phyloP scores from a whole-genome alignment of 2,797 vertebrate genomes.

The Crocodylus rhombifer region DNA sequence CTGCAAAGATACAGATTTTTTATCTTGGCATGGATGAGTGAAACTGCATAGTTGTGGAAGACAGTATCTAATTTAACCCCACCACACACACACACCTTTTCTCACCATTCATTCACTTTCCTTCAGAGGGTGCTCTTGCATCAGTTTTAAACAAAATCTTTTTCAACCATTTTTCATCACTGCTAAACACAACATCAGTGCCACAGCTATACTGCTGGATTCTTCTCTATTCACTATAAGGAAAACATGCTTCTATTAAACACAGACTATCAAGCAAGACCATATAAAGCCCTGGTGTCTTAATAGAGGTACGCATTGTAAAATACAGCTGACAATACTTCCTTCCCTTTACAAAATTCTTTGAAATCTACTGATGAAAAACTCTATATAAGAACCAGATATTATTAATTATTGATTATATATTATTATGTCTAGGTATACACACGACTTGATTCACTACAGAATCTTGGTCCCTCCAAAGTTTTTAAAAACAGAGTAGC shows the following conservation, averaged over 20 bases:
- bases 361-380: not conserved
- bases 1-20: not conserved
- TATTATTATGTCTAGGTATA: not conserved
- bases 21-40: not conserved
- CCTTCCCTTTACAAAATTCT: not conserved
- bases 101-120: not conserved
- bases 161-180: not conserved
- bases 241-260: not conserved
- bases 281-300: not conserved
- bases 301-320: not conserved
- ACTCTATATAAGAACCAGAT: not conserved
- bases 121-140: not conserved
- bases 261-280: not conserved
- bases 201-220: not conserved
- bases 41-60: not conserved
- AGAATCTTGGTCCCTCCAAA: not conserved
- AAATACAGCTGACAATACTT: not conserved
- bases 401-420: not conserved
- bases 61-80: not conserved
- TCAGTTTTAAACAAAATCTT: not conserved
- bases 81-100: too few species aligned
- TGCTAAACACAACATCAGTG: not conserved
- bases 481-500: not conserved
- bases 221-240: not conserved
- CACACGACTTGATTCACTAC: not conserved